These are phyloP conservation scores for Hydrotaea cyrtoneurina DNA, from an alignment of 2,888 invertebrate species.

Conservation along the genomic window DNA sequence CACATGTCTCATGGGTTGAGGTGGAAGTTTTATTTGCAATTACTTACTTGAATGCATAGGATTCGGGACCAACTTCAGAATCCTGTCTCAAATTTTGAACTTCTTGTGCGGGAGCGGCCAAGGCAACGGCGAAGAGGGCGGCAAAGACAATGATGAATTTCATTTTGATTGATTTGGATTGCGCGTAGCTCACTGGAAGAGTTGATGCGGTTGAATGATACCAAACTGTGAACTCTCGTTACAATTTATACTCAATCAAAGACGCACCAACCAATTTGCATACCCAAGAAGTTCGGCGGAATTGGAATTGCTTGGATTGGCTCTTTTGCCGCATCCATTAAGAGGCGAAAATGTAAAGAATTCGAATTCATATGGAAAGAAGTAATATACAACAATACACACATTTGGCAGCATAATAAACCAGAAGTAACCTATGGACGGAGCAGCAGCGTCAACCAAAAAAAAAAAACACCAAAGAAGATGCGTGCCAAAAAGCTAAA, in stretches of 20 bases:
- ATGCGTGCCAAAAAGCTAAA: slow-evolving; percentile 55
- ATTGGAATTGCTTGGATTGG: background rate
- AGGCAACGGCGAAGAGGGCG: slow-evolving; percentile 75
- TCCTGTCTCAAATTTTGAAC: slow-evolving; percentile 83
- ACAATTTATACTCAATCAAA: slow-evolving; percentile 74
- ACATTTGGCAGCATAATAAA: background rate
- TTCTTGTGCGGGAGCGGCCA: slow-evolving; percentile 76
- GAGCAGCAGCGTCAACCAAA: background rate
- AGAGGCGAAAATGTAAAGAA: background rate
- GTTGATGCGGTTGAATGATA: slow-evolving; percentile 72
- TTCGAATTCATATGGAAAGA: background rate
- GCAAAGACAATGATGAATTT: slow-evolving; percentile 77
- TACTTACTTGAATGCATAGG: slow-evolving; percentile 84
- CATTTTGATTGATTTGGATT: slow-evolving; percentile 72
- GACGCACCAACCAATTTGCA: slow-evolving; percentile 53
- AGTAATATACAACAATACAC: background rate
- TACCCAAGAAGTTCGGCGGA: slow-evolving; percentile 49
- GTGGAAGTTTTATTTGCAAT: background rate
- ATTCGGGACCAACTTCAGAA: slow-evolving; percentile 82
- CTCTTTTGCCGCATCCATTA: too few relatives aligned
- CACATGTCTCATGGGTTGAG: too few relatives aligned
- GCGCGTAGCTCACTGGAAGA: slow-evolving; percentile 65
- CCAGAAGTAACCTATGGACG: background rate
- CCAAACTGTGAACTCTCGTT: slow-evolving; percentile 63
- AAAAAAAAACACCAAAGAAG: background rate